Conservation (phyloP, 2,888 invertebrate species). For the Arrhopalites spinosus region DNA sequence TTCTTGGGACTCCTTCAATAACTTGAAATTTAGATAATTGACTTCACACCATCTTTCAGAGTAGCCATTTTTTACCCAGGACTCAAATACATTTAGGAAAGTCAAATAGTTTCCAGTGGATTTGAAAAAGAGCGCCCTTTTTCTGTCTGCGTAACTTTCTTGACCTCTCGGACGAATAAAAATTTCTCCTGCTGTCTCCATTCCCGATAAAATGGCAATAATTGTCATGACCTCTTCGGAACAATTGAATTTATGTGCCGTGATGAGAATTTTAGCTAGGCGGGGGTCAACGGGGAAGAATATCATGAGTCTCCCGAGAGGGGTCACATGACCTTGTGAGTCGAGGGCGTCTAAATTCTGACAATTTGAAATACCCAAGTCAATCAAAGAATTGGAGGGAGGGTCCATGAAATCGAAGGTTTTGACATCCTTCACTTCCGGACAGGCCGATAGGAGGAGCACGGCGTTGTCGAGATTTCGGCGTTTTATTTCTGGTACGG, state of each 20-base stretch:
- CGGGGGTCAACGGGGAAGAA: conserved; percentile 98
- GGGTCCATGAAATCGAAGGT: conserved; percentile 94
- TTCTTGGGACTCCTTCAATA: conserved; percentile 22
- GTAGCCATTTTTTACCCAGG: conserved; percentile 15
- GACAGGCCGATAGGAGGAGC: conserved; percentile 22
- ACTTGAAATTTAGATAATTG: conserved; percentile 20
- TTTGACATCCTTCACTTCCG: conserved; percentile 93
- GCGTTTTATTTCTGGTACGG: conserved; percentile 34
- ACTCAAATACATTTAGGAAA: conserved; percentile 19
- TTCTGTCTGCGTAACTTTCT: conserved; percentile 4
- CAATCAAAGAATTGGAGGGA: too few species aligned
- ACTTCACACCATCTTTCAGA: conserved; percentile 16
- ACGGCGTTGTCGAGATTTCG: conserved; percentile 20
- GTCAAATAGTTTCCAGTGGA: conserved; percentile 28
- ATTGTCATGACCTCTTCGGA: conserved; percentile 97
- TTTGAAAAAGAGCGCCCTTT: conserved; percentile 10
- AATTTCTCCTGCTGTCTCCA: conserved; percentile 3
- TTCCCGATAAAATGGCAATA: conserved; percentile 89
- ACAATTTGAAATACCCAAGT: too few species aligned
- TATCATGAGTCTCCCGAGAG: conserved; percentile 89
- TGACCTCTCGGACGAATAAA: conserved; percentile 28
- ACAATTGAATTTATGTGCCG: conserved; percentile 96
- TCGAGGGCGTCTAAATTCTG: too few species aligned
- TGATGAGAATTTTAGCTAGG: conserved; percentile 96
- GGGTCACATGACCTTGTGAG: conserved; percentile 60